Percentiles rank a stretch among this genome's conserved stretches.
Conservation (phyloP, 2,797 vertebrate genomes). For the Eidolon dupreanum region DNA sequence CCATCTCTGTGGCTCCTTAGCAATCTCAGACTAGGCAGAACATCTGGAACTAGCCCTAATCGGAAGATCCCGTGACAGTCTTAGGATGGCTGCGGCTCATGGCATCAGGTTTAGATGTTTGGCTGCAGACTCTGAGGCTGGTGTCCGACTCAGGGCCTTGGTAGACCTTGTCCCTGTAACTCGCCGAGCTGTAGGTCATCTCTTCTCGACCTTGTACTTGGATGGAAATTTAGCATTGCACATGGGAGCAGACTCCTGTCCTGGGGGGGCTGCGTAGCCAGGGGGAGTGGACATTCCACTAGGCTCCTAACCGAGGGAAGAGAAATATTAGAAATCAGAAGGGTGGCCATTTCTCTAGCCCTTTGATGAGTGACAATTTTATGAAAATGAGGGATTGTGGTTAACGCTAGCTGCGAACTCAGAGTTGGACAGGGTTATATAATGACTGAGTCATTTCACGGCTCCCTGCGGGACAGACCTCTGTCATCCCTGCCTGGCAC, state of each 20-base stretch:
- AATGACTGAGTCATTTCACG: not conserved
- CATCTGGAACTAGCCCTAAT: not conserved
- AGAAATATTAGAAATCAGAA: not conserved
- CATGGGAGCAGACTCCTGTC: not conserved
- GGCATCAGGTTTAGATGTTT: too few relatives aligned
- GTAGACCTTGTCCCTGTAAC: not conserved
- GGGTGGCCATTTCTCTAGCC: not conserved
- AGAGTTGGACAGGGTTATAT: not conserved
- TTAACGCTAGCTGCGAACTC: not conserved
- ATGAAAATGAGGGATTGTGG: not conserved
- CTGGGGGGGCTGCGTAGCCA: not conserved
- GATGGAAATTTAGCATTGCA: not conserved
- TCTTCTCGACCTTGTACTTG: accelerated
- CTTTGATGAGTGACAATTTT: not conserved
- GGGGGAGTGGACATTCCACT: not conserved
- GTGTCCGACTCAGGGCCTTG: not conserved
- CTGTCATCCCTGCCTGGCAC: not conserved
- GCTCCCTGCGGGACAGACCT: not conserved
- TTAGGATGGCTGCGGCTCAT: not conserved
- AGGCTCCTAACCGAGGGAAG: not conserved
- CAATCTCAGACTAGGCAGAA: not conserved
- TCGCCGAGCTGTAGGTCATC: accelerated
- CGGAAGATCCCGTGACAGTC: not conserved
- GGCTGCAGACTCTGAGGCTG: not conserved
- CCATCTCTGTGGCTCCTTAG: not conserved